Base-by-base conservation (phyloP, 2,797 vertebrate genomes). In the Clarias laeviceps region DNA sequence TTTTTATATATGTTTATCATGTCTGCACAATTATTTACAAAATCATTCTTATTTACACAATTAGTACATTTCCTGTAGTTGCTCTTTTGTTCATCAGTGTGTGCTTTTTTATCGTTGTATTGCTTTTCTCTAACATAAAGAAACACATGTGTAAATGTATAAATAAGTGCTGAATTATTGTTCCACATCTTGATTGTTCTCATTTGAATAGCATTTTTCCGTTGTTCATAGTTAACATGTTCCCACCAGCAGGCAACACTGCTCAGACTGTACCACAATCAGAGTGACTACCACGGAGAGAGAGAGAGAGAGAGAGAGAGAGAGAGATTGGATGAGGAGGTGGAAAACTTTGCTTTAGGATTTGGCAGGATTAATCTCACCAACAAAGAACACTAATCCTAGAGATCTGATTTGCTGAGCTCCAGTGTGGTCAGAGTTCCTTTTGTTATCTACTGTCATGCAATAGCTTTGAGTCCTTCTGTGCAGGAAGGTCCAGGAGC, bases 351-450 rank as follows among this genome's bases (percentile, higher is more conserved):
- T 90, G 87, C 81, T 86, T 76, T 56, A 22, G 68, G 80, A 90
- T 90, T 87, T 87, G 77, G 27, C 29, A 45, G 37, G 76, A 85
- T 87, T 90, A 90, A 88, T 87, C 86, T 73, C 74, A 20, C 50
- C 73, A 40, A 4, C 40, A 81, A 66, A 86, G 82, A 77, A 85
- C 80, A 80, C 73, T 90, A 83, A 87, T 84, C 86, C 84, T 14
- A 40, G 76, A 45, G 62, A 89, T 89, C 87, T 84, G 85, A 88
- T 88, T 89, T 83, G 82, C 80, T 34, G 70, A 85, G 78, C 34
- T 84, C 85, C 77, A 82, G 65, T 57, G 45, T 68, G 85, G 85
- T 86, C 85, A 86, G 37, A 62, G 57, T 54, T 62, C 22, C 59
- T 65, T 86, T 86, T 85, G 77, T 64, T 84, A 70, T 82, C 54